Conservation (phyloP, 2,113 vertebrate species). For the Hyperopisus bebe region DNA sequence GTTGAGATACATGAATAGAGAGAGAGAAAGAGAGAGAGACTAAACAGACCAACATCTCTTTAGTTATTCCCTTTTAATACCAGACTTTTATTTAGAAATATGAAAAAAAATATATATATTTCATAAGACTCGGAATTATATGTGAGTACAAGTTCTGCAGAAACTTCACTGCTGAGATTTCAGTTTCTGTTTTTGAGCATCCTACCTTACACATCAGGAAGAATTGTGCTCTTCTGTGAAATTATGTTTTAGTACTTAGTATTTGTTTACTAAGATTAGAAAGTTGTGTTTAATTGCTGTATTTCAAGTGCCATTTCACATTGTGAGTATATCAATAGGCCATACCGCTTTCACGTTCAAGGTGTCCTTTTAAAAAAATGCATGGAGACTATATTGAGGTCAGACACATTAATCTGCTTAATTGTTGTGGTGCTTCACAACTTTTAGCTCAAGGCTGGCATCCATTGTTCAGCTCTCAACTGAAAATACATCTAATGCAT, state of each 20-base stretch:
- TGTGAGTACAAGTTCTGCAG: neutral
- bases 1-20: neutral
- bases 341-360: neutral
- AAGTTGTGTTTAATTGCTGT: neutral
- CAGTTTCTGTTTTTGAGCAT: neutral
- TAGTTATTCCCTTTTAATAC: neutral
- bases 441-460: neutral
- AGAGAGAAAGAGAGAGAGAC: neutral
- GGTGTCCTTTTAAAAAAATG: slow-evolving; percentile 4
- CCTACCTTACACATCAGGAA: neutral
- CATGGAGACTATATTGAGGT: neutral
- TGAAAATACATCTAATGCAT: neutral
- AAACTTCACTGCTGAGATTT: neutral
- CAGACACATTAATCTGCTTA: slow-evolving; percentile 16
- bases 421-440: neutral
- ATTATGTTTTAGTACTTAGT: neutral
- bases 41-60: neutral
- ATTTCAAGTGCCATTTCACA: neutral
- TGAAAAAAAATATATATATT: neutral
- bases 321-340: neutral
- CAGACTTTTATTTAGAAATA: neutral
- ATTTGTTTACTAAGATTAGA: neutral
- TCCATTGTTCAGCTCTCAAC: slow-evolving; percentile 2
- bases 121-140: neutral
- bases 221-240: neutral